Percentiles rank a stretch among this genome's conserved stretches.
Conservation (phyloP, 2,888 invertebrate species). For the Lucinisca nassula region DNA sequence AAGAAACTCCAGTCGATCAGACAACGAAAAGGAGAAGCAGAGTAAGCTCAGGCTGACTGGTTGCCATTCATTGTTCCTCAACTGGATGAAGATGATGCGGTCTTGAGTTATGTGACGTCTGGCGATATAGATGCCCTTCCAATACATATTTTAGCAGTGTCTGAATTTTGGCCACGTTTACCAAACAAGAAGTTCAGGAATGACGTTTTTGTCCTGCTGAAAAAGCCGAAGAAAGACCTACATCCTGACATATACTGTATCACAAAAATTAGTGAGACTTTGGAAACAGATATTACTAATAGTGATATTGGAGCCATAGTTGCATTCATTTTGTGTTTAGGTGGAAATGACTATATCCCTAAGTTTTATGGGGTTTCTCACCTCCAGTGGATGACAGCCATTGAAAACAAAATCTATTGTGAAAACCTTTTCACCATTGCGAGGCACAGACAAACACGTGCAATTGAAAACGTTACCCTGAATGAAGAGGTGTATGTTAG, state of each 20-base stretch:
- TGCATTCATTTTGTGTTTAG: conserved; percentile 20
- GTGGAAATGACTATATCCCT: conserved; percentile 37
- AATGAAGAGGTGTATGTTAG: conserved; percentile 4
- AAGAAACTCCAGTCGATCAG: not conserved
- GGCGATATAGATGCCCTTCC: conserved; percentile 52
- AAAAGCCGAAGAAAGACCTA: conserved; percentile 22
- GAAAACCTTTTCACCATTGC: not conserved
- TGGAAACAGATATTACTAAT: conserved; percentile 1
- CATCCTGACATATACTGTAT: conserved; percentile 34
- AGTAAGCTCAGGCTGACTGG: conserved; percentile 49
- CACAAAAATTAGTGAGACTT: conserved; percentile 15
- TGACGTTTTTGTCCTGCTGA: conserved; percentile 24
- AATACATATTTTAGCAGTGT: conserved; percentile 43
- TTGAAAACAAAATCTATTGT: not conserved
- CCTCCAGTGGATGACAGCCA: not conserved
- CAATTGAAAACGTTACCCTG: not conserved
- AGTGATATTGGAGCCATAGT: conserved; percentile 18
- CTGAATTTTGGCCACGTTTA: conserved; percentile 40
- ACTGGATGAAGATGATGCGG: not conserved
- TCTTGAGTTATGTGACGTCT: conserved; percentile 43
- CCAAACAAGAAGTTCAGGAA: conserved; percentile 28
- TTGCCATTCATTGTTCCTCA: not conserved
- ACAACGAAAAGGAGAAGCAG: conserved; percentile 53
- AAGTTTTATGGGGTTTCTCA: conserved; percentile 39
- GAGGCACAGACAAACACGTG: not conserved